Base-by-base conservation (phyloP, 1,140 invertebrate genomes). In the Papilio helenus region DNA sequence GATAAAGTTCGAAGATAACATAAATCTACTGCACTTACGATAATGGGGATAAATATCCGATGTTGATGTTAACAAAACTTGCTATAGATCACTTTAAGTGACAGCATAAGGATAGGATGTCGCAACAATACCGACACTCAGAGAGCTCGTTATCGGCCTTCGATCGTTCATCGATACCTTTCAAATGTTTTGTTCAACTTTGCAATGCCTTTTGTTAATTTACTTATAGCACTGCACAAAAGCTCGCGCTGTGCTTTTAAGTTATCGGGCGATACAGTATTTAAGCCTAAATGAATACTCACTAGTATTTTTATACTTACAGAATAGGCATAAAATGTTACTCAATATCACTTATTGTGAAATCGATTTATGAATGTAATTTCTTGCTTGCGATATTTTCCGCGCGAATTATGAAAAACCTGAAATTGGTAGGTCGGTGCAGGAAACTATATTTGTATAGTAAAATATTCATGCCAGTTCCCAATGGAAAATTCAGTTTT, bases 101-200 rank as follows among this genome's bases (percentile, higher is more conserved):
- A 83, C 83, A 82, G 79, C 86, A 85, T 87, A 81, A 85, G 80
- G 85, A 86, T 78, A 83, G 85, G 87, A 86, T 81, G 71, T 84
- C 84, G 83, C 86, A 88, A 91, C 87, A 91, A 89, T 85, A 74
- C 82, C 86, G 80, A 89, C 87, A 90, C 87, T 89, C 90, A 84
- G 81, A 80, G 73, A 82, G 76, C 81, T 79, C 80, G 82, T 90
- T 88, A 90, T 90, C 85, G 51, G 55, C 34, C 23, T 80, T 79
- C 77, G 79, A 90, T 88, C 86, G 71, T 61, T 83, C 77, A 82
- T 72, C 81, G 86, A 90, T 87, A 87, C 83, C 83, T 85, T 86
- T 85, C 82, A 84, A 82, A 85, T 76, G 87, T 89, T 91, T 89
- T 88, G 84, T 90, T 88, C 85, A 80, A 85, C 84, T 82, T 80